A percentile compares a stretch with the other conserved stretches of the same genome.
These are phyloP conservation scores for Diogma glabrata DNA, from an alignment of 2,888 invertebrate species.

Conservation along the genomic window DNA sequence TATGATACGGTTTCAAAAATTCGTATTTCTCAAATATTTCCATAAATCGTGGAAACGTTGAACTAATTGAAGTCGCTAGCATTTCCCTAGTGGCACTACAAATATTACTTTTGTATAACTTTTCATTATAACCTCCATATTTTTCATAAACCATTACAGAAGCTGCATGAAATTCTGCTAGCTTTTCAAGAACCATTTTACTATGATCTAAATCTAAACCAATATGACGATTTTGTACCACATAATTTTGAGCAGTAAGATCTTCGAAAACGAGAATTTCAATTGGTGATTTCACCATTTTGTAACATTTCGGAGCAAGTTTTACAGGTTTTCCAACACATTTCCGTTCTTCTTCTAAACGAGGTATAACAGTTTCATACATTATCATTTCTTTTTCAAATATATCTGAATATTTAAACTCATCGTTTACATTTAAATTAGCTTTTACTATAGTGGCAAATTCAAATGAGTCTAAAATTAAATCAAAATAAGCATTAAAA, in stretches of 20 bases:
- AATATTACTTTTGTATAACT: neutral
- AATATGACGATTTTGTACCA: neutral
- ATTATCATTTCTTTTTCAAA: constrained; percentile 1
- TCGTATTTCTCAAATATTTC: neutral
- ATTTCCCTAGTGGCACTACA: neutral
- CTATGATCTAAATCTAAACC: constrained; percentile 3
- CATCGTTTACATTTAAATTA: no score
- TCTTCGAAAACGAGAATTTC: constrained; percentile 5
- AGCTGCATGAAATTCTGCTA: neutral
- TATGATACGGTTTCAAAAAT: no score
- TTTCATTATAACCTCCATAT: constrained; percentile 1
- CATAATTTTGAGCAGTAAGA: neutral
- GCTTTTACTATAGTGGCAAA: no score
- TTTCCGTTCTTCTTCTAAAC: neutral
- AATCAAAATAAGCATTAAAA: no score
- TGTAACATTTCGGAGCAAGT: constrained; percentile 1
- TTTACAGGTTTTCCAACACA: neutral
- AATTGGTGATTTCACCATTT: neutral
- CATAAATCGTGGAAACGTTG: neutral
- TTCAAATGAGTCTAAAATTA: no score
- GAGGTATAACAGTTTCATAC: neutral
- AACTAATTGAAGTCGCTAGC: neutral
- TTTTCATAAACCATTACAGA: neutral
- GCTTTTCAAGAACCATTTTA: neutral
- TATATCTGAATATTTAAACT: no score